Base-by-base conservation (phyloP, 2,113 vertebrate genomes). In the Microcebus tavaratra region DNA sequence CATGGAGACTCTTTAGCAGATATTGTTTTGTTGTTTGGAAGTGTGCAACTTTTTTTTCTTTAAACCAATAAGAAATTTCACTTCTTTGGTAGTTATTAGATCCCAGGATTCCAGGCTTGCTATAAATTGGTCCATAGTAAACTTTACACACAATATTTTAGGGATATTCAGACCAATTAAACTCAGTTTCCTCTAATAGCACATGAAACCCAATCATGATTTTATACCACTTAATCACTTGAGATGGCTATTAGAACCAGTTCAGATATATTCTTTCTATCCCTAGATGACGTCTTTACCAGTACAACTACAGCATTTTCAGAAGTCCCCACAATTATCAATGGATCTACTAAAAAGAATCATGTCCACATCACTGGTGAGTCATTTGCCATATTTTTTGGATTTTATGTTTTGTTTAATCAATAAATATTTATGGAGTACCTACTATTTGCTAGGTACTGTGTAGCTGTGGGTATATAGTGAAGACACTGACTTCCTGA, bases 241-340 rank as follows among this genome's bases (percentile, higher is more conserved):
- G 25, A 87, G 21, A 81, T 90, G 17, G 15, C 13, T 93, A 0
- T 76, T 59, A 53, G 2, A 36, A 93, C 86, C 14, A 39, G 15
- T 34, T 88, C 23, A 39, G 8, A 65, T 70, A 55, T 85, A 14
- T 1, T 42, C 12, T 79, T 81, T 82, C 5, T 21, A 61, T 96
- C 25, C 23, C 34, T 67, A 96, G 92, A 76, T 83, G 81, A 75
- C 79, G 15, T 34, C 39, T 42, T 94, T 36, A 82, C 27, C 39
- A 88, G 48, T 15, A 85, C 72, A 82, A 68, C 15, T 29, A 59
- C n/a, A 57, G 20, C 7, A 85, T 65, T 81, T 89, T 92, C 92
- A 67, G 76, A 96, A 90, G 72, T 85, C 42, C 39, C 68, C 20
- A 94, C 65, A 92, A 65, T 65, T 79, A n/a, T 15, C 86, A 94